phyloP scores from a whole-genome alignment of 2,113 vertebrate genomes.

The Brachyhypopomus gauderio region DNA sequence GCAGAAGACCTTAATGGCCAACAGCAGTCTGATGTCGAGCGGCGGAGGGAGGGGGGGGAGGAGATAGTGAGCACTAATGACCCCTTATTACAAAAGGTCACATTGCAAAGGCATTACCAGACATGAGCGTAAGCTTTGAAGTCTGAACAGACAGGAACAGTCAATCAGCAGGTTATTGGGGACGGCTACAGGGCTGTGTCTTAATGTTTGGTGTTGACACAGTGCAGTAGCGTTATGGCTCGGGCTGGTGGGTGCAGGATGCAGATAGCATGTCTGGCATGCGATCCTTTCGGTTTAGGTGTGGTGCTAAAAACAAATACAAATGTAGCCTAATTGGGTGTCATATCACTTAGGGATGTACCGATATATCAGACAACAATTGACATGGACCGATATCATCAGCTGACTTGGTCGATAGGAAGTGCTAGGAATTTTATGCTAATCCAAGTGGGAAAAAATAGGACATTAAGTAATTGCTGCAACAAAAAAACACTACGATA shows the following conservation, averaged over 20 bases:
- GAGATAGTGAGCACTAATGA: not conserved
- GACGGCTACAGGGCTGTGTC: not conserved
- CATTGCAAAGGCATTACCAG: constrained; percentile 4
- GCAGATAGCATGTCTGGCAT: not conserved
- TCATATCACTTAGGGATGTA: no score
- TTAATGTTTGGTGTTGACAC: constrained; percentile 4
- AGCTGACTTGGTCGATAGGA: no score
- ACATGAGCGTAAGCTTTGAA: constrained; percentile 22
- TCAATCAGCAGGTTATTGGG: constrained; percentile 32
- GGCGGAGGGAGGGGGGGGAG: not conserved
- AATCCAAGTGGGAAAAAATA: no score
- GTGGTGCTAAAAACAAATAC: no score
- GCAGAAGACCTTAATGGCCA: constrained; percentile 3
- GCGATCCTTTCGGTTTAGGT: not conserved
- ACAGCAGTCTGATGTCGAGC: not conserved
- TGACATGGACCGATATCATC: no score
- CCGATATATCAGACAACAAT: no score
- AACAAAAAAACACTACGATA: no score
- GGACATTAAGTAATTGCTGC: no score
- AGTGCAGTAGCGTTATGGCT: not conserved
- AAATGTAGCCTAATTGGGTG: not conserved
- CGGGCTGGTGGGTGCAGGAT: not conserved
- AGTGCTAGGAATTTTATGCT: no score
- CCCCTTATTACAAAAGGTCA: constrained; percentile 2
- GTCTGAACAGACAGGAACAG: constrained; percentile 8